Base-by-base conservation (phyloP, 2,888 invertebrate species). In the Hybos culiciformis region DNA sequence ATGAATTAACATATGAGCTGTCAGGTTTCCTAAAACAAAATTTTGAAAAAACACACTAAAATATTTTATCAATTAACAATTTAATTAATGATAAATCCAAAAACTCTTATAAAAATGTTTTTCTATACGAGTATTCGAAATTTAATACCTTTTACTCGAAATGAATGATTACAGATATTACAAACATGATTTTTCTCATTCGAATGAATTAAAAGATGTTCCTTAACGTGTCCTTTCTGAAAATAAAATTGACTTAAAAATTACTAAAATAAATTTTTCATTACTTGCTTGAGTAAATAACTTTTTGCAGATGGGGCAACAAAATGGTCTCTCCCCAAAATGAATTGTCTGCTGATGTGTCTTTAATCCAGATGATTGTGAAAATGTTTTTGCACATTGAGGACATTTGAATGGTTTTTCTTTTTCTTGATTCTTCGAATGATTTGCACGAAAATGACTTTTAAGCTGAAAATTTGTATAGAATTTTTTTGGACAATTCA, bases 391-490 rank as follows among this genome's bases (percentile, higher is more conserved):
- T 5, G 32, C 23, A 33, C 46, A 47, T 24, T 33, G 32, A 23
- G 26, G 8, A 26, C 46, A 47, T 36, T 42, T 39, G 37, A 33
- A 47, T 12, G 44, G 44, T 21, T 26, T 29, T 26, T 42, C 44
- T 11, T 37, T 37, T 7, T 37, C 42, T 26, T 47, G 46, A n/a
- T n/a, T n/a, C n/a, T n/a, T n/a, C n/a, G n/a, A n/a, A n/a, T n/a
- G n/a, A 33, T 47, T 44, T 9, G 40, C 37, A n/a, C 36, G 55
- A 54, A 60, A 56, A 17, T 62, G 62, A 0, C 59, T 61, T 36
- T 56, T 53, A 7, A 62, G 44, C 42, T 59, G 61, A 3, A 61
- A 61, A 44, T 53, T 58, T 9, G 62, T 60, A 2, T 56, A 56
- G 55, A 59, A 62, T 20, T 49, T 54, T 31, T 61, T 62, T 4